Base-by-base conservation (phyloP, 2,888 invertebrate species). In the Catocala nupta region DNA sequence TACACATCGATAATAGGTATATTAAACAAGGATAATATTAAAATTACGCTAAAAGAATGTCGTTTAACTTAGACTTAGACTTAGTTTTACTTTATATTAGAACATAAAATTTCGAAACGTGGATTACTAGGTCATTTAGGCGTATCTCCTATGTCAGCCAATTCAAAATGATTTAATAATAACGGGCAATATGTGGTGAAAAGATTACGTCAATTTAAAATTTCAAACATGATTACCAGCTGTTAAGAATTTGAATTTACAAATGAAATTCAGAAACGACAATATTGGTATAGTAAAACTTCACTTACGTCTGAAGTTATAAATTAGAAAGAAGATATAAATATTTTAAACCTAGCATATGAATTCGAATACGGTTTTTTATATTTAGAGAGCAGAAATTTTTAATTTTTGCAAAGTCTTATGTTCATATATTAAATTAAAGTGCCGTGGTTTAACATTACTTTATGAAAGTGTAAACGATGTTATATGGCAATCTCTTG, bases 111-210 rank as follows among this genome's bases (percentile, higher is more conserved):
- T n/a, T 44, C 11, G 25, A 45, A 36, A 13, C 10, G 16, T 48
- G 16, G n/a, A 13, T n/a, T 51, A 12, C 25, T 33, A 51, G 50
- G 63, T 65, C 56, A 68, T 43, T 12, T 53, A 52, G 56, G 55
- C 36, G 56, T 44, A 55, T 44, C 53, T 12, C 57, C 58, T 54
- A 75, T 62, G 50, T 59, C 62, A 72, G 53, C 25, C 63, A 50
- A 47, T 16, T 34, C 10, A 58, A 66, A 49, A 13, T 60, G 67
- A 63, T 64, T 59, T 39, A 70, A 62, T 51, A 52, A 52, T 65
- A 48, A 62, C 70, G 59, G 63, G 51, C 57, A 70, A 61, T 59
- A 16, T 53, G 45, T 53, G 66, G 76, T 65, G 75, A 75, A 75
- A 75, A 76, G 71, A 65, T 58, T 55, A 44, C 55, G 53, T 51